Evolutionary conservation across 2,797 vertebrate species (phyloP).

Genomic region (Cyclura pinguis): DNA sequence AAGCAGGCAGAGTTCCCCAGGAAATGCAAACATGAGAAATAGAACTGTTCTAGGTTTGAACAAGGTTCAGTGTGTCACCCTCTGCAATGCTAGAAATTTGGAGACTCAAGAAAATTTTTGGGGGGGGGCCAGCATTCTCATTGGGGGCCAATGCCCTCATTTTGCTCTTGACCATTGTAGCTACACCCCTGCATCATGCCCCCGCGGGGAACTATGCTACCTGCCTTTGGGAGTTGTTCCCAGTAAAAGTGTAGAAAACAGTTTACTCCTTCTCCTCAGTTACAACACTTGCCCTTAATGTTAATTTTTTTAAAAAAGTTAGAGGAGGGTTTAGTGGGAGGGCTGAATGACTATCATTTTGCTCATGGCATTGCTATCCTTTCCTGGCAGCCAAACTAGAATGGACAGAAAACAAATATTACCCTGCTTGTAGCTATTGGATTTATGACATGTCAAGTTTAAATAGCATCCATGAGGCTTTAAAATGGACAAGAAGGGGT

Average conservation of each 20-base stretch:
- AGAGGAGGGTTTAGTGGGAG: too few species aligned
- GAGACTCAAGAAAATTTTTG: too few species aligned
- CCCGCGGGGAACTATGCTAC: too few species aligned
- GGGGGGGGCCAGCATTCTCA: too few species aligned
- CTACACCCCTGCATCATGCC: too few species aligned
- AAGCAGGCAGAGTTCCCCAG: too few species aligned
- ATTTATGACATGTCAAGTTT: slow-evolving; percentile 79
- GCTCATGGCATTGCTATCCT: slow-evolving; percentile 38
- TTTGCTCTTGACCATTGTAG: too few species aligned
- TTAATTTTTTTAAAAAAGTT: neutral
- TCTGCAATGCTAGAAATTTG: too few species aligned
- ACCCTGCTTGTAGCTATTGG: slow-evolving; percentile 56
- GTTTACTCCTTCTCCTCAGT: neutral
- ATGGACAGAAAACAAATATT: slow-evolving; percentile 58
- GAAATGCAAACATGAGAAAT: too few species aligned
- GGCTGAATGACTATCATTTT: neutral
- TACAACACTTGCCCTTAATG: slow-evolving; percentile 7
- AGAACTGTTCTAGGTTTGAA: too few species aligned
- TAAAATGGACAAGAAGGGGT: slow-evolving; percentile 50
- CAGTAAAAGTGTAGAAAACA: neutral
- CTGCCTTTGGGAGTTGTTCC: neutral
- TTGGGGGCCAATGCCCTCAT: too few species aligned
- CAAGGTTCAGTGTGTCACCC: too few species aligned
- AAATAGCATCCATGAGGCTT: slow-evolving; percentile 75
- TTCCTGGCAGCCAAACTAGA: slow-evolving; percentile 64